Conservation (phyloP, 2,888 invertebrate species). For the Aporophyla nigra region DNA sequence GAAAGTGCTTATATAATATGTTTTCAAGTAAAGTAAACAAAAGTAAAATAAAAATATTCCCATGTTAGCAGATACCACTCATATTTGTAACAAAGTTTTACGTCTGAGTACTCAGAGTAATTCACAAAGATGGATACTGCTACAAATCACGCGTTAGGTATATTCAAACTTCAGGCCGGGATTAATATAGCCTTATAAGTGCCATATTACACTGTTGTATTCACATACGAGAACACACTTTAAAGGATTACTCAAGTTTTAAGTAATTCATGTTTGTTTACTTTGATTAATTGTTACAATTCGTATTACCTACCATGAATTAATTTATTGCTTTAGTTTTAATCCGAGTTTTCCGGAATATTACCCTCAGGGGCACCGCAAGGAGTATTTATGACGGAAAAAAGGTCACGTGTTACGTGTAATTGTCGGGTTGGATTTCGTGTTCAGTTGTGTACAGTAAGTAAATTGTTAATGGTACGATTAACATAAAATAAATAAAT, state of each 20-base stretch:
- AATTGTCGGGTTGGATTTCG: slow-evolving; percentile 18
- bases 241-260: slow-evolving; percentile 64
- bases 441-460: slow-evolving; percentile 21
- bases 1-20: neutral
- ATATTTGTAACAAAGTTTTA: slow-evolving; percentile 27
- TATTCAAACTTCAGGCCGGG: slow-evolving; percentile 53
- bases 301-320: slow-evolving; percentile 26
- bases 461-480: slow-evolving; percentile 25
- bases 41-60: too few relatives aligned
- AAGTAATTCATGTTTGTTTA: slow-evolving; percentile 57
- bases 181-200: slow-evolving; percentile 60
- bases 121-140: slow-evolving; percentile 40
- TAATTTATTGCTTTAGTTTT: slow-evolving; percentile 55
- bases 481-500: slow-evolving; percentile 13
- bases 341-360: slow-evolving; percentile 31
- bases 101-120: slow-evolving; percentile 21
- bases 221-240: slow-evolving; percentile 39
- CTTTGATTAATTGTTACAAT: slow-evolving; percentile 58
- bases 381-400: slow-evolving; percentile 53
- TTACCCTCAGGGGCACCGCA: slow-evolving; percentile 14
- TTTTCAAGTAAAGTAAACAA: neutral
- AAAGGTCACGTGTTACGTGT: neutral
- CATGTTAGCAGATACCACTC: neutral
- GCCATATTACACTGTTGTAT: slow-evolving; percentile 44
- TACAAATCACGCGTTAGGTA: slow-evolving; percentile 48